Conservation (phyloP, 1,140 invertebrate genomes). For the Rhynchophorus ferrugineus region DNA sequence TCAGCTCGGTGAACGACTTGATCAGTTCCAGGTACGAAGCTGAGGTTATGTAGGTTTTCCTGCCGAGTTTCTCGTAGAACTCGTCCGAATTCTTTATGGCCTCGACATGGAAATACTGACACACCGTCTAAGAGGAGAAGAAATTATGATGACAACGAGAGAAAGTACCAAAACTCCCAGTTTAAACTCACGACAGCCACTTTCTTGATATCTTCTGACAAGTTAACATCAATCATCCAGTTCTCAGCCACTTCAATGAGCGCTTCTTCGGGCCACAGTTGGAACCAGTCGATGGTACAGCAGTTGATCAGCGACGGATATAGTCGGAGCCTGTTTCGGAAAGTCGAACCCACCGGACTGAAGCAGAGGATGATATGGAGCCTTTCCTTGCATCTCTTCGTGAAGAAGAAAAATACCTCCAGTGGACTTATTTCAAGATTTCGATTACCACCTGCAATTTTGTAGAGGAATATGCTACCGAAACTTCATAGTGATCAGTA, state of each 20-base stretch:
- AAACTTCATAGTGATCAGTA: too few relatives aligned
- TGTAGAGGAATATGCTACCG: background rate
- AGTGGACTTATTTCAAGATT: constrained; percentile 75
- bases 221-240: constrained; percentile 70
- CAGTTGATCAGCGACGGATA: constrained; percentile 90
- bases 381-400: constrained; percentile 76
- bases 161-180: too few relatives aligned
- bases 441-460: constrained; percentile 53
- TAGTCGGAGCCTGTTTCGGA: constrained; percentile 69
- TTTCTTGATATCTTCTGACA: constrained; percentile 45
- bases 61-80: constrained; percentile 58
- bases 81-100: constrained; percentile 53
- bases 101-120: constrained; percentile 81
- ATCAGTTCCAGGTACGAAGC: constrained; percentile 86
- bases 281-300: constrained; percentile 93
- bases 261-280: constrained; percentile 88
- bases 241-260: constrained; percentile 82
- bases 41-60: constrained; percentile 83
- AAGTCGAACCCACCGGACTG: constrained; percentile 80
- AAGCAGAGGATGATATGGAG: constrained; percentile 85
- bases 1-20: constrained; percentile 68
- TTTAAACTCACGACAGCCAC: constrained; percentile 9
- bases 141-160: too few relatives aligned
- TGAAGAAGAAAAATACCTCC: constrained; percentile 75
- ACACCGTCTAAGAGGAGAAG: constrained; percentile 48